A percentile compares a stretch with the other conserved stretches of the same genome.
Evolutionary conservation across 1,140 invertebrate genomes (phyloP).

Genomic region (Formica exsecta): DNA sequence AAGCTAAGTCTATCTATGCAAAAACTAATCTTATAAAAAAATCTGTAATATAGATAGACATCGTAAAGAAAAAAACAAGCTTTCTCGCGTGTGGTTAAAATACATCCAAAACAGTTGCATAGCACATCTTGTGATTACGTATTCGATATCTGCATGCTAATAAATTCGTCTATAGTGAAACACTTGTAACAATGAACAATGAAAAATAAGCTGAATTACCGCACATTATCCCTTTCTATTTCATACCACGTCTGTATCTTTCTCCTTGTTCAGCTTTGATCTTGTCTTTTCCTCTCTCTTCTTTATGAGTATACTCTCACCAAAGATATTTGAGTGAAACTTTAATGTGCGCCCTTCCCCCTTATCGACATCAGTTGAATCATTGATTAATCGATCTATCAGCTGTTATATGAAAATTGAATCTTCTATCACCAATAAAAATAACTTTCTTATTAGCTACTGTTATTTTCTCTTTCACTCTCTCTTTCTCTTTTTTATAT

Average conservation of each 20-base stretch:
- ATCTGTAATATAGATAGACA: no score
- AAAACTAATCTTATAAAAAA: no score
- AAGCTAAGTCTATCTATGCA: no score
- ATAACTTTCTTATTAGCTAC: constrained; percentile 21
- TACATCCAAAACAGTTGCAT: background rate
- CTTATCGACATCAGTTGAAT: constrained; percentile 6
- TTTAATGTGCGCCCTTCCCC: background rate
- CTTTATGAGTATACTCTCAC: constrained; percentile 19
- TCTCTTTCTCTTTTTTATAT: no score
- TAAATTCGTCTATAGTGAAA: background rate
- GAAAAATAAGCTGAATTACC: constrained; percentile 33
- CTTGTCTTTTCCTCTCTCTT: background rate
- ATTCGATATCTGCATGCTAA: background rate
- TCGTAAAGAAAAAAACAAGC: no score
- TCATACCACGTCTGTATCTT: background rate
- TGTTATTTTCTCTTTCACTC: background rate
- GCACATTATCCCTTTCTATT: background rate
- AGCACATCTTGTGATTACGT: background rate
- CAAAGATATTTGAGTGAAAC: constrained; percentile 38
- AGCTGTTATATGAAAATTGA: background rate
- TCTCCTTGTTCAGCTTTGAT: background rate
- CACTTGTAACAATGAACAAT: constrained; percentile 38
- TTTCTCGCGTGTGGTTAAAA: background rate
- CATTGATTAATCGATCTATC: constrained; percentile 16
- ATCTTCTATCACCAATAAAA: background rate